Evolutionary conservation across 2,113 vertebrate genomes (phyloP).

Genomic region (Artemisiospiza belli): DNA sequence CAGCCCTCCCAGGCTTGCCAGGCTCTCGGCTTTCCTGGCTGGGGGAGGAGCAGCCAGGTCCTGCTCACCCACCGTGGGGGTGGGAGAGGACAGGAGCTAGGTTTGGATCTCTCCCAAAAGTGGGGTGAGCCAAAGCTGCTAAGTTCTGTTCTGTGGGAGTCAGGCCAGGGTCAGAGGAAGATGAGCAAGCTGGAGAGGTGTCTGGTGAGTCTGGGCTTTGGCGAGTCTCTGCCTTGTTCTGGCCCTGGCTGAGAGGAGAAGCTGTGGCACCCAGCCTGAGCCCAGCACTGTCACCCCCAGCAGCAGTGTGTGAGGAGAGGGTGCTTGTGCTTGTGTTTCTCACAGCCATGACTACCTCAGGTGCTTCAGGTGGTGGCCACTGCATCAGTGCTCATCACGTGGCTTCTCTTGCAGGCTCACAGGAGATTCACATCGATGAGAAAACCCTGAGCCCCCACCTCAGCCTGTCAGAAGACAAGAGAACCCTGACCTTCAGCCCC

Average conservation of each 20-base stretch:
- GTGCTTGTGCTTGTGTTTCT: neutral
- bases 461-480: constrained; percentile 80
- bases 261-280: neutral
- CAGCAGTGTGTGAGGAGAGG: fast-evolving
- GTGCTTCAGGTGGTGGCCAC: neutral
- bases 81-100: neutral
- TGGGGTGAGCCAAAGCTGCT: neutral
- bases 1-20: neutral
- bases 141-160: neutral
- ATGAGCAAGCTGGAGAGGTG: neutral
- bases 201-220: neutral
- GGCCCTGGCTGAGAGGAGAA: neutral
- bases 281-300: neutral
- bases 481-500: constrained; percentile 82
- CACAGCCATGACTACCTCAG: neutral
- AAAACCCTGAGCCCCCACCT: constrained; percentile 85
- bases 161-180: neutral
- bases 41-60: neutral
- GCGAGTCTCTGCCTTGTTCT: neutral
- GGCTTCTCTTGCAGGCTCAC: constrained; percentile 59
- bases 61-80: neutral
- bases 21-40: neutral
- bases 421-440: constrained; percentile 80
- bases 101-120: neutral
- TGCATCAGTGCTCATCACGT: fast-evolving